A percentile compares a stretch with the other conserved stretches of the same genome.
Conservation (phyloP, 2,888 invertebrate species). For the Dione vanillae region DNA sequence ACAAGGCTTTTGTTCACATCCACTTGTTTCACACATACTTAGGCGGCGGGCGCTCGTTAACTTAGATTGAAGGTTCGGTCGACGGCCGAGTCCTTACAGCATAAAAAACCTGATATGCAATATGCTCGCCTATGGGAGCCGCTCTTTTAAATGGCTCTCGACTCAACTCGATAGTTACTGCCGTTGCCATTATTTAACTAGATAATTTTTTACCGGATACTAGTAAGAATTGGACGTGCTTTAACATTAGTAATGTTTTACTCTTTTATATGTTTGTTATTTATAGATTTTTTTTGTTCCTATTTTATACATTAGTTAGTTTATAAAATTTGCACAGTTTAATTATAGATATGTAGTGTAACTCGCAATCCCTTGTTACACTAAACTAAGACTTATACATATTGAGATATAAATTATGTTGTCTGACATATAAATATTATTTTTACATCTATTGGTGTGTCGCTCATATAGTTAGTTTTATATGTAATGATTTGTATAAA, state of each 20-base stretch:
- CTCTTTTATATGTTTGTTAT: not conserved
- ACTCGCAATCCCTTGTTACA: too few species aligned
- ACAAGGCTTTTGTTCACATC: constrained; percentile 68
- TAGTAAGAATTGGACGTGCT: constrained; percentile 7
- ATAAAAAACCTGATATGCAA: constrained; percentile 60
- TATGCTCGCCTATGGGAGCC: constrained; percentile 53
- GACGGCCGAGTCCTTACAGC: constrained; percentile 66
- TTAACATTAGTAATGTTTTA: not conserved
- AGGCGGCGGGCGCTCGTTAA: constrained; percentile 72
- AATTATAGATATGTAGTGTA: too few species aligned
- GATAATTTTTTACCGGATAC: constrained; percentile 26
- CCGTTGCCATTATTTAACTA: constrained; percentile 37
- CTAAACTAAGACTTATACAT: too few species aligned
- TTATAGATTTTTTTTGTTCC: not conserved
- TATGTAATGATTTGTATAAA: too few species aligned
- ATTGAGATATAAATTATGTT: too few species aligned
- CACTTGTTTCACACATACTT: constrained; percentile 79
- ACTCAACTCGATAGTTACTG: constrained; percentile 41
- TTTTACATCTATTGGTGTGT: too few species aligned
- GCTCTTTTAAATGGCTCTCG: constrained; percentile 51
- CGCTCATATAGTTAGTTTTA: too few species aligned
- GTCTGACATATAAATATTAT: too few species aligned
- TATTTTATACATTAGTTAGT: too few species aligned
- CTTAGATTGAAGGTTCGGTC: constrained; percentile 79
- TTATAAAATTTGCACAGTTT: too few species aligned